Percentiles rank a stretch among this genome's conserved stretches.
phyloP scores from a whole-genome alignment of 2,888 invertebrate genomes.

The Bellardia pandia region DNA sequence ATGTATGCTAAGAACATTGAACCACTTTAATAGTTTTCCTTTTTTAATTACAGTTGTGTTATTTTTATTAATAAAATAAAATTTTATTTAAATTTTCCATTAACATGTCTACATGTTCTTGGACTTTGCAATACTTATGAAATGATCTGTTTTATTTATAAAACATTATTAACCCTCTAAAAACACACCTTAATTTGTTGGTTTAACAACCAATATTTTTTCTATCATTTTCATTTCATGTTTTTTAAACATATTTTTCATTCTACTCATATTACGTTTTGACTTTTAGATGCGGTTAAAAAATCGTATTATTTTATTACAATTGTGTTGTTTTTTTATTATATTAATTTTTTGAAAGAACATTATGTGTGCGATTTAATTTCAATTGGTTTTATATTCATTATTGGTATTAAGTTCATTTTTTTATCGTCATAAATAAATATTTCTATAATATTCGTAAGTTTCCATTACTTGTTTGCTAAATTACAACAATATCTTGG shows the following conservation, averaged over 20 bases:
- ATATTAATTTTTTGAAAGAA: slow-evolving; percentile 25
- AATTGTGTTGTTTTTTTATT: slow-evolving; percentile 5
- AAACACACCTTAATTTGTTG: neutral
- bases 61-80: neutral
- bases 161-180: neutral
- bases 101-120: neutral
- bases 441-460: slow-evolving; percentile 12
- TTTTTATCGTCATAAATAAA: slow-evolving; percentile 7
- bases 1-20: no score
- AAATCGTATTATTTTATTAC: slow-evolving; percentile 42
- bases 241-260: neutral
- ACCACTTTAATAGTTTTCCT: no score
- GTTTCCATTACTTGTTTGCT: slow-evolving; percentile 55
- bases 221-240: neutral
- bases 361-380: slow-evolving; percentile 57
- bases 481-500: slow-evolving; percentile 30
- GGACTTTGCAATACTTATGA: neutral
- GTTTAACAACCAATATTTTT: neutral
- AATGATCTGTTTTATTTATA: neutral
- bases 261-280: slow-evolving; percentile 37
- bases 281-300: slow-evolving; percentile 35
- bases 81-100: neutral
- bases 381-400: slow-evolving; percentile 64
- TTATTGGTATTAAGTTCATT: slow-evolving; percentile 15
- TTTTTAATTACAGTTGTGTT: no score